Percentiles rank a stretch among this genome's conserved stretches.
Evolutionary conservation across 2,888 invertebrate genomes (phyloP).

Genomic region (Ariolimax columbianus): DNA sequence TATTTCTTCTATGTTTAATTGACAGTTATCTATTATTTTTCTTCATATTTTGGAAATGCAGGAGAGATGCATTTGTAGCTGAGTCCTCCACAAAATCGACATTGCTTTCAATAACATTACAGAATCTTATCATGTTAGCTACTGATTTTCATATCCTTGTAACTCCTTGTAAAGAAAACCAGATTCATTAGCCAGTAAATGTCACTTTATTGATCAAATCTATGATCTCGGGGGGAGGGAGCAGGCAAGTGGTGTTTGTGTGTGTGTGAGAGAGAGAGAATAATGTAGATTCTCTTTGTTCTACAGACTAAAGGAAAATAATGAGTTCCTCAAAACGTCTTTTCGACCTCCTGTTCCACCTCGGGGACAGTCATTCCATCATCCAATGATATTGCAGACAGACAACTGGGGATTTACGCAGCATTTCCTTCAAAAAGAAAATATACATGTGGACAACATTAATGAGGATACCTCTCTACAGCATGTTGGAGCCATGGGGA

Average conservation of each 20-base stretch:
- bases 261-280: background rate
- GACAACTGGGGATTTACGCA: conserved; percentile 21
- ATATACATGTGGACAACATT: background rate
- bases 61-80: too few relatives aligned
- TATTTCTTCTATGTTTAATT: too few relatives aligned
- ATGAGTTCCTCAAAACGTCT: conserved; percentile 11
- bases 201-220: too few relatives aligned
- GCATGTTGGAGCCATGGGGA: conserved; percentile 20
- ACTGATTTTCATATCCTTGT: too few relatives aligned
- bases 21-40: too few relatives aligned
- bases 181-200: too few relatives aligned
- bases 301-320: background rate
- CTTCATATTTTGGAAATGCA: too few relatives aligned
- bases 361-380: background rate
- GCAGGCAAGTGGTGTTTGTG: background rate
- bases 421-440: background rate
- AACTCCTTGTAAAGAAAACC: too few relatives aligned
- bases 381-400: background rate
- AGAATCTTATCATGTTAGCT: too few relatives aligned
- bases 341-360: conserved; percentile 29
- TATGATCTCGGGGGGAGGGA: background rate
- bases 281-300: background rate
- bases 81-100: too few relatives aligned
- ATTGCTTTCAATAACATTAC: too few relatives aligned
- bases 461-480: background rate